Conservation (phyloP, 2,797 vertebrate species). For the Paguma larvata region DNA sequence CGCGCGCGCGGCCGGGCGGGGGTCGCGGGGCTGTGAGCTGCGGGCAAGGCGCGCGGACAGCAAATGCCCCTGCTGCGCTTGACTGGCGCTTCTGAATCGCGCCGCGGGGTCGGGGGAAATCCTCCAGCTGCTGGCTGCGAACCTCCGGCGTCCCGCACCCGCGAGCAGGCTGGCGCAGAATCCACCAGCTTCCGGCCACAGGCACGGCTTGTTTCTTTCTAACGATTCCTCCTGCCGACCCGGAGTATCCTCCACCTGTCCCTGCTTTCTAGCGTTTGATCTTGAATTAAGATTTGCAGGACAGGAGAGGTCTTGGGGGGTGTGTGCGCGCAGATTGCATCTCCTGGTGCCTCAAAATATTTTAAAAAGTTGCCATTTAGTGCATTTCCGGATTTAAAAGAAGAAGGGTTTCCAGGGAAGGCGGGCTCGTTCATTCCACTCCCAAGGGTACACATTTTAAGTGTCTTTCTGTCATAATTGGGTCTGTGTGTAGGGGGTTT, state of each 20-base stretch:
- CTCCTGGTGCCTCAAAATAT: not conserved
- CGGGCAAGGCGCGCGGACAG: not conserved
- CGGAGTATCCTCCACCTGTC: rapidly evolving
- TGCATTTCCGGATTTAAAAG: conserved; percentile 39
- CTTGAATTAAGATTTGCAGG: not conserved
- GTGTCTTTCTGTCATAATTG: not conserved
- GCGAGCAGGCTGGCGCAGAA: not conserved
- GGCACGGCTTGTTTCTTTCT: not conserved
- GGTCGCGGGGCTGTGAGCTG: not conserved
- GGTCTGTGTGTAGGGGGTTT: not conserved
- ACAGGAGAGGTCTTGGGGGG: not conserved
- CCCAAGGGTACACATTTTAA: not conserved
- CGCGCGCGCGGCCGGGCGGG: rapidly evolving
- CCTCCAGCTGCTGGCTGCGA: not conserved
- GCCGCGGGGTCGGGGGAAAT: not conserved
- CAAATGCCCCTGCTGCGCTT: not conserved
- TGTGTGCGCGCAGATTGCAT: not conserved
- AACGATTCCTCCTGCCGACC: not conserved
- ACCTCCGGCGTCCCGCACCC: not conserved
- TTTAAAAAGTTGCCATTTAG: conserved; percentile 56
- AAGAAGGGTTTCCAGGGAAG: not conserved
- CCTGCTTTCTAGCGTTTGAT: rapidly evolving
- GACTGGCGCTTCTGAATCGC: not conserved
- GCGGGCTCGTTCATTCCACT: not conserved
- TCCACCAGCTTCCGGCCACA: not conserved